Conservation (phyloP, 2,888 invertebrate genomes). For the Eupsilia transversa region DNA sequence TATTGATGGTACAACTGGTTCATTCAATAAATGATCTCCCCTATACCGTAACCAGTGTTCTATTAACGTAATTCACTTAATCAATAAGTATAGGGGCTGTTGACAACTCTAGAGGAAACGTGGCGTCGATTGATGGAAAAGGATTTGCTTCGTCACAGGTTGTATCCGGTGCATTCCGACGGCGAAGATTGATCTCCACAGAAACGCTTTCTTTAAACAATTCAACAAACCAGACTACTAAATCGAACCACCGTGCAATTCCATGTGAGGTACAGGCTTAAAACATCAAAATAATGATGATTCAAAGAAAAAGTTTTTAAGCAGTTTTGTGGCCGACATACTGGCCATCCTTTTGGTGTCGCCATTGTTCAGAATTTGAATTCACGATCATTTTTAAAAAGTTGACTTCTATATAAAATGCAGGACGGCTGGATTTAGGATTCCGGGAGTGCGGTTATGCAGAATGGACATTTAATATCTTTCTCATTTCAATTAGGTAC, state of each 20-base stretch:
- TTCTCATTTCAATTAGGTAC: not conserved
- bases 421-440: not conserved
- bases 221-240: not conserved
- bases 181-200: not conserved
- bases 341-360: not conserved
- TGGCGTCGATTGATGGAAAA: not conserved
- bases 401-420: not conserved
- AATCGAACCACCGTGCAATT: not conserved
- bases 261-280: not conserved
- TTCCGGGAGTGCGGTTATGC: not conserved
- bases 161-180: not conserved
- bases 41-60: conserved; percentile 8
- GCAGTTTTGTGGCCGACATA: not conserved
- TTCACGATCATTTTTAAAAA: not conserved
- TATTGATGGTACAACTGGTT: conserved; percentile 13
- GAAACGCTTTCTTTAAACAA: not conserved
- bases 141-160: not conserved
- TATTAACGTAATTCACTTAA: conserved; percentile 27
- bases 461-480: not conserved
- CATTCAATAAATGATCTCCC: conserved; percentile 42
- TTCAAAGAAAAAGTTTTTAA: too few species aligned
- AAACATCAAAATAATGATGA: not conserved
- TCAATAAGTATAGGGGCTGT: conserved; percentile 38
- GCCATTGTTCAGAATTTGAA: not conserved
- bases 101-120: conserved; percentile 24